Evolutionary conservation across 2,797 vertebrate genomes (phyloP).

Genomic region (Trematomus bernacchii): DNA sequence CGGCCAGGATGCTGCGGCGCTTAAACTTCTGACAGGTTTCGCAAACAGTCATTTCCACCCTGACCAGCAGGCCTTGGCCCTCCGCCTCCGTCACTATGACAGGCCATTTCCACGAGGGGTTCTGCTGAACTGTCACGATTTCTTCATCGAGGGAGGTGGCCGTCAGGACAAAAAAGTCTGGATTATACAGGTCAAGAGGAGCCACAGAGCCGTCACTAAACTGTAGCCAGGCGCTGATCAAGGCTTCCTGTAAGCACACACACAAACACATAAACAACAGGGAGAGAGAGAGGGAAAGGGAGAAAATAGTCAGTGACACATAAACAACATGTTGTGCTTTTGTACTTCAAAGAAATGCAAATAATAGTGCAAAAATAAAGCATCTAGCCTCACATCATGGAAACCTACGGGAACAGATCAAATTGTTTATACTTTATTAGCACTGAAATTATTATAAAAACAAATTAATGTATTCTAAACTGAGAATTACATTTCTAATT

Average conservation of each 20-base stretch:
- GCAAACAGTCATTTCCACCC: constrained; percentile 93
- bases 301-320: constrained; percentile 4
- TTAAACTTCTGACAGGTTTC: constrained; percentile 95
- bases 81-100: constrained; percentile 90
- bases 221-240: constrained; percentile 95
- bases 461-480: too few species aligned
- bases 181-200: constrained; percentile 92
- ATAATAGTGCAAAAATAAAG: constrained; percentile 8
- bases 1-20: constrained; percentile 91
- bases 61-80: constrained; percentile 91
- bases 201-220: constrained; percentile 95
- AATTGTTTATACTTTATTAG: constrained; percentile 15
- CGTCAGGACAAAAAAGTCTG: constrained; percentile 90
- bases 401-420: constrained; percentile 11
- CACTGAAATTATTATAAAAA: neutral
- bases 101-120: constrained; percentile 85
- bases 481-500: neutral
- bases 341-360: constrained; percentile 4
- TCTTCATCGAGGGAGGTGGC: constrained; percentile 91
- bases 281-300: constrained; percentile 11
- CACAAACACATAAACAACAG: constrained; percentile 4
- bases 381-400: neutral
- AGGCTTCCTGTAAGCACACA: constrained; percentile 87
- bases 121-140: constrained; percentile 86
- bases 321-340: constrained; percentile 5